Evolutionary conservation across 2,113 vertebrate species (phyloP).

Genomic region (Nibea albiflora): DNA sequence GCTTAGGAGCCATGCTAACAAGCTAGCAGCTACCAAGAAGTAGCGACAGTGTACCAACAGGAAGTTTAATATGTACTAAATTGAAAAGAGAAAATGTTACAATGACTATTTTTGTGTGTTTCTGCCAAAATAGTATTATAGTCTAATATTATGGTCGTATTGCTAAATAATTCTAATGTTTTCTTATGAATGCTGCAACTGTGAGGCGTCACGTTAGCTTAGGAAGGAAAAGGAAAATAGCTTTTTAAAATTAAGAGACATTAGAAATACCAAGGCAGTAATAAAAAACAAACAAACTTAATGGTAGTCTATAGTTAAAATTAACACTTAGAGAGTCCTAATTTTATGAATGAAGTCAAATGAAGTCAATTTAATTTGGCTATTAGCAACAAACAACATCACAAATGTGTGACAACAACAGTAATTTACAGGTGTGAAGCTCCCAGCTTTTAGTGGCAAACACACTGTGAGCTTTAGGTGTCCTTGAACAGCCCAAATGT

Average conservation of each 20-base stretch:
- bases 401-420: not conserved
- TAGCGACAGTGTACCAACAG: not conserved
- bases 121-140: not conserved
- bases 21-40: slow-evolving; percentile 1
- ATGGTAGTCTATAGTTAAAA: not conserved
- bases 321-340: not conserved
- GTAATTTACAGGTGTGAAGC: slow-evolving; percentile 68
- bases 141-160: too few species aligned
- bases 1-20: not conserved
- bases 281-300: not conserved
- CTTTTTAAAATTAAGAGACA: too few species aligned
- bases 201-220: not conserved
- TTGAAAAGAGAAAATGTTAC: not conserved
- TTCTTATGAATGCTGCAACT: not conserved
- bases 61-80: not conserved
- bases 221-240: not conserved
- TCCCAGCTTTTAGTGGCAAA: slow-evolving; percentile 69
- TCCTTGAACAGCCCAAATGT: slow-evolving; percentile 74
- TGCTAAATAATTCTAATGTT: not conserved
- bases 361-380: not conserved
- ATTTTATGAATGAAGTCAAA: not conserved
- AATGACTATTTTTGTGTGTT: not conserved
- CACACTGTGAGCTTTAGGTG: slow-evolving; percentile 38
- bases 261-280: not conserved
- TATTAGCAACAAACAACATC: not conserved